Percentiles rank a stretch among this genome's conserved stretches.
Evolutionary conservation across 2,888 invertebrate genomes (phyloP).

Genomic region (Timema podura): DNA sequence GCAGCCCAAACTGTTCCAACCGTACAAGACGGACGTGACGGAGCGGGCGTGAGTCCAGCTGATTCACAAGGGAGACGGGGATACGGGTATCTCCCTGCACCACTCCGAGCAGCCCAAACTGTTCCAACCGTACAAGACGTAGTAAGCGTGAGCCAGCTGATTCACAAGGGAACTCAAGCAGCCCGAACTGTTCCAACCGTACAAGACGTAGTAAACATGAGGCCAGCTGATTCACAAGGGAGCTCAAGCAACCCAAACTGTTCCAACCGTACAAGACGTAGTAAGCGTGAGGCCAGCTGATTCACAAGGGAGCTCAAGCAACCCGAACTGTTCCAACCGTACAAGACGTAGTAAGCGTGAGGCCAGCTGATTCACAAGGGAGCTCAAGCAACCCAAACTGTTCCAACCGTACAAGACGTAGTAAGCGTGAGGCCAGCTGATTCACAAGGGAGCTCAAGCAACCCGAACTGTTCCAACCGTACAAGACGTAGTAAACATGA

Average conservation of each 20-base stretch:
- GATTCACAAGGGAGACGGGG: no score
- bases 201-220: slow-evolving; percentile 22
- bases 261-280: slow-evolving; percentile 70
- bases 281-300: slow-evolving; percentile 18
- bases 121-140: slow-evolving; percentile 70
- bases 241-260: slow-evolving; percentile 53
- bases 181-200: slow-evolving; percentile 67
- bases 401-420: slow-evolving; percentile 70
- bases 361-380: neutral
- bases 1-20: slow-evolving; percentile 67
- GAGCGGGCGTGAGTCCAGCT: slow-evolving; percentile 21
- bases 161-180: slow-evolving; percentile 28
- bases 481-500: slow-evolving; percentile 54
- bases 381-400: slow-evolving; percentile 53
- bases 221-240: neutral
- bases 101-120: slow-evolving; percentile 54
- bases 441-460: slow-evolving; percentile 23
- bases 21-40: slow-evolving; percentile 59
- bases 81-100: slow-evolving; percentile 39
- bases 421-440: slow-evolving; percentile 18
- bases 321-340: slow-evolving; percentile 72
- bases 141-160: slow-evolving; percentile 19
- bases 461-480: slow-evolving; percentile 72
- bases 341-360: slow-evolving; percentile 54
- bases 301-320: slow-evolving; percentile 23